Evolutionary conservation across 23 tunicate species (phyloP), one percentile per base, ranked within the genome.

Genomic region (Diplosoma virens): DNA sequence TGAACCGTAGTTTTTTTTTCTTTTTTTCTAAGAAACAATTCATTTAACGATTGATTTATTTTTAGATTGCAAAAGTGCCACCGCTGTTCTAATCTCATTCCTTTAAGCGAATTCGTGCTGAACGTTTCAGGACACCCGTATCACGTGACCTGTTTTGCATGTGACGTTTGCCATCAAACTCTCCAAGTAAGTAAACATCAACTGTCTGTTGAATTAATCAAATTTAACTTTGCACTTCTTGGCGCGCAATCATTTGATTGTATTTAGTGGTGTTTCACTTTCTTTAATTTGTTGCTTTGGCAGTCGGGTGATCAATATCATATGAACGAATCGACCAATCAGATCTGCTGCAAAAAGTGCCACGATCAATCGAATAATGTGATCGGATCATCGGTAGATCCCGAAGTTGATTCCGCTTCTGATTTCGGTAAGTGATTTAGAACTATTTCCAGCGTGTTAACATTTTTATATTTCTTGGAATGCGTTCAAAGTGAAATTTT

Each of bases 241-340:
- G n/a, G n/a, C n/a, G n/a, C n/a, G n/a, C n/a, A n/a, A n/a, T n/a
- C n/a, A n/a, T n/a, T n/a, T 41, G 50, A 9, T 7, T 41, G 50
- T 14, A 41, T 9, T 41, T 41, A 41, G 50, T 14, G 9, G 14
- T 41, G 14, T 41, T 41, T 41, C 11, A 9, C 50, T 41, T 41
- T 41, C 14, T 41, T 7, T 41, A 7, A 41, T 7, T 41, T 14
- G 50, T 41, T 41, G 11, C 50, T 41, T 25, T 73, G 63, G 30
- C 79, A 89, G 96, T 77, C 89, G 25, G 96, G 96, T 6, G 96
- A 89, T 29, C 88, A 68, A 22, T 89, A 67, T 55, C 33, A 78
- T 27, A 30, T 41, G 14, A 84, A 78, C 34, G 46, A 73, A 35
- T 33, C 48, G 2, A 64, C 33, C 37, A 59, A 86, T 32, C 80